Base-by-base conservation (phyloP, 2,888 invertebrate species). In the Blera fallax region DNA sequence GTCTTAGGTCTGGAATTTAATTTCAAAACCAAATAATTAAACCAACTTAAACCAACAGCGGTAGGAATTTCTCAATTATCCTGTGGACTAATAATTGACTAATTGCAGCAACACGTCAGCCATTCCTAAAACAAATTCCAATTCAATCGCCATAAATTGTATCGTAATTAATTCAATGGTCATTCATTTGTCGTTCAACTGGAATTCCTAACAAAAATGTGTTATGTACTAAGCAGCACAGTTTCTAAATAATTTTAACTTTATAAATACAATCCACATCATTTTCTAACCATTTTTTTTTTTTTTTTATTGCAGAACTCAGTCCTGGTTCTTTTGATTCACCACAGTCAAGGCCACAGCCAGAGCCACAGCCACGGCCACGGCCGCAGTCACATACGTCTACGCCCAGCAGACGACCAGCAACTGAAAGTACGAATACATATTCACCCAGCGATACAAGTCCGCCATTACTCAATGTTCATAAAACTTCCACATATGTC, bases 261-360 rank as follows among this genome's bases (percentile, higher is more conserved):
- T 0, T 40, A 14, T 1, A 14, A 14, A 14, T 2, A 14, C 3
- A 40, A 37, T 58, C n/a, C 10, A 45, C 24, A 14, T 10, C 2
- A 48, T 32, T 21, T 16, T 43, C 27, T 69, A 16, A 69, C 14
- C n/a, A n/a, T 8, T 16, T 0, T 54, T 32, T 2, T 21, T 5
- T 21, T 40, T 54, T 11, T 56, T 18, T 16, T 11, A 8, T 76
- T 76, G 40, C 62, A 73, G 73, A 64, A 3, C 21, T 73, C 0
- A 48, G 8, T 4, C 65, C 65, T 5, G 48, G 10, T 5, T 37
- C 27, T n/a, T 3, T 29, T 0, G 4, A n/a, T 3, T 10, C 6
- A 16, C 4, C 48, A 32, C 7, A 21, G 16, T 1, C 27, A 11
- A 2, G 2, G 6, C 7, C 16, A 14, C n/a, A n/a, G n/a, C 8